Percentiles rank a stretch among this genome's conserved stretches.
Conservation (phyloP, 2,888 invertebrate species). For the Crematogaster levior region DNA sequence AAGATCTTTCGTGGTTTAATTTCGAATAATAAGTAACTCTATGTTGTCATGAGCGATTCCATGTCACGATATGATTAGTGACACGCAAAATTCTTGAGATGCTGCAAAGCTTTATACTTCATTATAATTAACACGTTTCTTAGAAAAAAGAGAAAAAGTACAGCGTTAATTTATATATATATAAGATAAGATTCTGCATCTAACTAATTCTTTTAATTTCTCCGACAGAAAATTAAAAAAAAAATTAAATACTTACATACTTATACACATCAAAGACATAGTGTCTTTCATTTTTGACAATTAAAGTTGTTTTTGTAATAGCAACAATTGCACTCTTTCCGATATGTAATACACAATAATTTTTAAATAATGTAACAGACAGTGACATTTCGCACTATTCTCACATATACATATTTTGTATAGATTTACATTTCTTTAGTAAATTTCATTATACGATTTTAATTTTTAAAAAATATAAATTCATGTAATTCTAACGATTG, state of each 20-base stretch:
- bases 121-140: not conserved
- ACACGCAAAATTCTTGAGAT: slow-evolving; percentile 18
- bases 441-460: not conserved
- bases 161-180: not conserved
- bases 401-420: not conserved
- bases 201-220: not conserved
- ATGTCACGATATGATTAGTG: not conserved
- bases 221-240: not conserved
- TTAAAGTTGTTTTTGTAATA: not conserved
- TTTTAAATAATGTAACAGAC: not conserved
- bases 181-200: not conserved
- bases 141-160: not conserved
- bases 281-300: not conserved
- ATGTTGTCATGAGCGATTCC: not conserved
- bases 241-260: not conserved
- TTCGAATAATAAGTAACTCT: slow-evolving; percentile 31
- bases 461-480: not conserved
- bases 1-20: slow-evolving; percentile 46
- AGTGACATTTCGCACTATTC: not conserved
- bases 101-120: not conserved
- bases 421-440: not conserved
- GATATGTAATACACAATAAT: not conserved
- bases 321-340: not conserved
- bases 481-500: not conserved
- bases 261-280: not conserved